Conservation (phyloP, 2,888 invertebrate genomes). For the Lamproptera curius region DNA sequence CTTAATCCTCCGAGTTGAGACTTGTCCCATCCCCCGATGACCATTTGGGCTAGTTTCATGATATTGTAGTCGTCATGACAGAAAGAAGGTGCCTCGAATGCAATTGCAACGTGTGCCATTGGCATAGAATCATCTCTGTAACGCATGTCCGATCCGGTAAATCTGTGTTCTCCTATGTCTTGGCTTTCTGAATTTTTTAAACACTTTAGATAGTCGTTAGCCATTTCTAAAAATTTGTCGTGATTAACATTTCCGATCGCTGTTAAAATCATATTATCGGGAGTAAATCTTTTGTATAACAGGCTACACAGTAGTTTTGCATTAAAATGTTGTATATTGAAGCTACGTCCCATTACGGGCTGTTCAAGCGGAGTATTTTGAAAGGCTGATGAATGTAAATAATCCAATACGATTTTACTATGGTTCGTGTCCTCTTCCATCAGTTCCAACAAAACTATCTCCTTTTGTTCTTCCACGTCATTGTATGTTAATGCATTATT, state of each 20-base stretch:
- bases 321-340: slow-evolving; percentile 80
- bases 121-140: slow-evolving; percentile 94
- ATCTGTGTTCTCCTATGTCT: slow-evolving; percentile 78
- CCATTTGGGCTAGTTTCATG: slow-evolving; percentile 94
- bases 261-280: slow-evolving; percentile 93
- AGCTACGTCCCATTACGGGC: slow-evolving; percentile 79
- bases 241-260: slow-evolving; percentile 96
- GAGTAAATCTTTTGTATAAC: slow-evolving; percentile 90
- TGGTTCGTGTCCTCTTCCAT: slow-evolving; percentile 46
- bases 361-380: slow-evolving; percentile 62
- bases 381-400: slow-evolving; percentile 62
- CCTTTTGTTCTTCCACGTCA: slow-evolving; percentile 55
- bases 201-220: slow-evolving; percentile 83
- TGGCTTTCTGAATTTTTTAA: slow-evolving; percentile 78
- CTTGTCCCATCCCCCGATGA: slow-evolving; percentile 94
- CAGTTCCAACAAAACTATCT: slow-evolving; percentile 53
- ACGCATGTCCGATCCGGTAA: slow-evolving; percentile 92
- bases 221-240: slow-evolving; percentile 86
- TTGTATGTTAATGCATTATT: slow-evolving; percentile 78
- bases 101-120: slow-evolving; percentile 92
- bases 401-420: slow-evolving; percentile 51
- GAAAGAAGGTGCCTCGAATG: slow-evolving; percentile 95
- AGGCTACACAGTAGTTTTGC: slow-evolving; percentile 85
- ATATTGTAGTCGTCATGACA: slow-evolving; percentile 92
- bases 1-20: slow-evolving; percentile 91